These are phyloP conservation scores for Aurelia aurita DNA, from an alignment of 30 jellyfish, hydroid and myxozoan genomes.

Conservation along the genomic window DNA sequence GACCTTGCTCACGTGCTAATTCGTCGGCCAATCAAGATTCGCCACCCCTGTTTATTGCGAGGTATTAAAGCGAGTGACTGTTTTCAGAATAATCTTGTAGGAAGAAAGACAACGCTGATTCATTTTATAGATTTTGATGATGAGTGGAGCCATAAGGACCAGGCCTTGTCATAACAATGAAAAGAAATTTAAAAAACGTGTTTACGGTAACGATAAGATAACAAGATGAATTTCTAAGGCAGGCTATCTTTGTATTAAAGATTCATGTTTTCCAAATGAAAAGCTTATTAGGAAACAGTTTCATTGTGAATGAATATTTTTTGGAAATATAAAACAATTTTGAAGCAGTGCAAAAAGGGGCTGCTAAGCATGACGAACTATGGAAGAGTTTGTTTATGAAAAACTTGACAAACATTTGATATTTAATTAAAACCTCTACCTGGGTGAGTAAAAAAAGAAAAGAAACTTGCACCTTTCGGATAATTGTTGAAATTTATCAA, in stretches of 20 bases:
- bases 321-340: neutral
- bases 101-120: too few species aligned
- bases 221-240: neutral
- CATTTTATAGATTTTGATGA: neutral
- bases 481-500: too few species aligned
- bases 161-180: slow-evolving; percentile 16
- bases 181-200: neutral
- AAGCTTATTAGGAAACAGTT: neutral
- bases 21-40: too few species aligned
- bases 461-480: too few species aligned
- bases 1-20: too few species aligned
- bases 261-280: neutral
- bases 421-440: too few species aligned
- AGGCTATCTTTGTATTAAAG: neutral
- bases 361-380: neutral
- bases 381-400: too few species aligned
- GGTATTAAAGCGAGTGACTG: too few species aligned
- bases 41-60: too few species aligned
- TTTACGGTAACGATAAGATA: neutral
- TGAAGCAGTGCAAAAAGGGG: neutral
- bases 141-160: slow-evolving; percentile 4
- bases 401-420: too few species aligned
- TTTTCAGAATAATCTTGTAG: too few species aligned
- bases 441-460: too few species aligned
- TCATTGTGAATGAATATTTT: neutral